phyloP scores from a whole-genome alignment of 2,888 invertebrate species.

The Dione vanillae region DNA sequence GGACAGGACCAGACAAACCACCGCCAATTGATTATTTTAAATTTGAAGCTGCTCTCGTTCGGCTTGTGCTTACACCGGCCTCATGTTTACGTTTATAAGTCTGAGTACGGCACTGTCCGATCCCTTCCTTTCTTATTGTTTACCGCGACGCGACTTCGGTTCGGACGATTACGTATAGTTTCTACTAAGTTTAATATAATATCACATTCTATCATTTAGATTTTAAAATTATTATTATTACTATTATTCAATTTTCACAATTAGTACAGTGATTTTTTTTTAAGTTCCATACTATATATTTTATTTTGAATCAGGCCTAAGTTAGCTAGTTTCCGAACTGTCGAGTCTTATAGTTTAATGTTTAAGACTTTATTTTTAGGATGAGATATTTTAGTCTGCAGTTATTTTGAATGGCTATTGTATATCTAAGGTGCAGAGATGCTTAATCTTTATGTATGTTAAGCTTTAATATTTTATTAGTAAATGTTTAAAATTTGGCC shows the following conservation, averaged over 20 bases:
- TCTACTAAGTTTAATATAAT: conserved; percentile 68
- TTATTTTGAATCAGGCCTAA: conserved; percentile 77
- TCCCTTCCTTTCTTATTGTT: conserved; percentile 47
- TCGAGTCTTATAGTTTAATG: conserved; percentile 79
- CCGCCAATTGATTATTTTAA: conserved; percentile 83
- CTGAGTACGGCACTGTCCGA: conserved; percentile 67
- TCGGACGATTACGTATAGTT: conserved; percentile 63
- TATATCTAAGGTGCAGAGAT: conserved; percentile 84
- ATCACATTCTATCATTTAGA: conserved; percentile 60
- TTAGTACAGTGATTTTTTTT: conserved; percentile 73
- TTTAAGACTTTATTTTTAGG: conserved; percentile 82
- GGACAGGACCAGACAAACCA: conserved; percentile 81
- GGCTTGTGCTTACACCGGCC: conserved; percentile 53
- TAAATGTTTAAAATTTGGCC: conserved; percentile 82
- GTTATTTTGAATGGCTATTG: conserved; percentile 84
- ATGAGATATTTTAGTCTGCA: conserved; percentile 84
- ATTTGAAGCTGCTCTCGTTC: conserved; percentile 62
- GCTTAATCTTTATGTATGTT: conserved; percentile 85
- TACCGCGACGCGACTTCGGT: conserved; percentile 42
- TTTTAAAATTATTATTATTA: conserved; percentile 44
- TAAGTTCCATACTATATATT: conserved; percentile 56
- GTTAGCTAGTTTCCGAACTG: conserved; percentile 71
- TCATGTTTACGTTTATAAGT: conserved; percentile 69
- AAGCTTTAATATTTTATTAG: conserved; percentile 85
- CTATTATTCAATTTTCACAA: conserved; percentile 53